Percentiles rank a stretch among this genome's conserved stretches.
phyloP scores from a whole-genome alignment of 2,888 invertebrate species.

The Drosophila histrio region DNA sequence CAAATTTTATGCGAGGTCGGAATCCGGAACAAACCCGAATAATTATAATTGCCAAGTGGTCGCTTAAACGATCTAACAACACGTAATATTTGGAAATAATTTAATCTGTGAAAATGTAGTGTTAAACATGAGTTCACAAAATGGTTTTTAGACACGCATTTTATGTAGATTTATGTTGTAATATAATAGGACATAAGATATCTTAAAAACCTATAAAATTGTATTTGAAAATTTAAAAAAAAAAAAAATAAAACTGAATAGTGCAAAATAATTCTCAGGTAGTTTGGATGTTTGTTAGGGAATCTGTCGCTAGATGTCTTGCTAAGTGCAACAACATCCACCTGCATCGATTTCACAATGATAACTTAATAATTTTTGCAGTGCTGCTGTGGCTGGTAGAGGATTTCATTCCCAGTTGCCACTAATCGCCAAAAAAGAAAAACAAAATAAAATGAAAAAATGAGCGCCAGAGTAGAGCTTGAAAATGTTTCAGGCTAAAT shows the following conservation, averaged over 20 bases:
- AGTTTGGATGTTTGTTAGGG: too few species aligned
- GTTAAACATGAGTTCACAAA: conserved; percentile 1
- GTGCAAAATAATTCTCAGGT: too few species aligned
- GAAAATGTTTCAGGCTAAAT: conserved; percentile 27
- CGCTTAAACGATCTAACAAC: neutral
- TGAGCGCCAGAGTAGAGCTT: conserved; percentile 2
- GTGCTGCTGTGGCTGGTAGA: neutral
- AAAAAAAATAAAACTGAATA: too few species aligned
- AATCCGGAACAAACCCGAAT: neutral
- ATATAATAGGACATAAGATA: neutral
- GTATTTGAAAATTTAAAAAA: neutral
- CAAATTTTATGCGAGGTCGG: neutral
- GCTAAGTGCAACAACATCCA: neutral
- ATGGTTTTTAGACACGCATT: conserved; percentile 1
- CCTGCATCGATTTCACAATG: conserved; percentile 6
- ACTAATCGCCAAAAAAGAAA: neutral
- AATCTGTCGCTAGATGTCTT: neutral
- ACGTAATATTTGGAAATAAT: neutral
- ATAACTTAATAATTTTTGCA: conserved; percentile 8
- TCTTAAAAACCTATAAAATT: neutral
- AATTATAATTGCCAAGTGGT: neutral
- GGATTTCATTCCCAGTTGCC: neutral
- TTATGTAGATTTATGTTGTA: neutral
- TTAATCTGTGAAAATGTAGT: conserved; percentile 1
- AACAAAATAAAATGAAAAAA: neutral